Conservation (phyloP, 1,140 invertebrate species). For the Trichonephila clavipes region DNA sequence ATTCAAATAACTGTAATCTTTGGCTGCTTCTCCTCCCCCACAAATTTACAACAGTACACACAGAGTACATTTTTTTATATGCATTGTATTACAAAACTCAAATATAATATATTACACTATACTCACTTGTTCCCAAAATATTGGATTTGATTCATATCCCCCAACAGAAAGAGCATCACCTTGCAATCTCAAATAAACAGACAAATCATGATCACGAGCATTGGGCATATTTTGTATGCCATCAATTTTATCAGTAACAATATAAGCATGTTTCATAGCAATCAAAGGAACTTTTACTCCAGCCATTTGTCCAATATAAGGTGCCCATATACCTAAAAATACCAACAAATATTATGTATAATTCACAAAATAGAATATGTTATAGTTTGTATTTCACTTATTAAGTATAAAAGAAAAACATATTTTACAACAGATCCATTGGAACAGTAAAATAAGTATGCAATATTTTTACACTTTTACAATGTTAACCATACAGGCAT, state of each 20-base stretch:
- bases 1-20: background rate
- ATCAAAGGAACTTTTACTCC: constrained; percentile 88
- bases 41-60: background rate
- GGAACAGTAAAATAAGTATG: too few relatives aligned
- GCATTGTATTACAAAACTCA: too few relatives aligned
- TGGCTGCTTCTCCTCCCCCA: background rate
- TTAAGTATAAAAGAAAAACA: too few relatives aligned
- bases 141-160: constrained; percentile 93
- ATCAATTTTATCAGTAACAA: constrained; percentile 89
- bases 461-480: too few relatives aligned
- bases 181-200: constrained; percentile 91
- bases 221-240: constrained; percentile 88
- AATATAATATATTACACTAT: background rate
- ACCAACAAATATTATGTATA: background rate
- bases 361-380: background rate
- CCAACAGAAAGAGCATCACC: constrained; percentile 90
- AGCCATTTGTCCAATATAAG: constrained; percentile 86
- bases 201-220: constrained; percentile 90
- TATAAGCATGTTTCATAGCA: constrained; percentile 93
- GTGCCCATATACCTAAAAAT: constrained; percentile 88
- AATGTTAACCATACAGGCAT: too few relatives aligned
- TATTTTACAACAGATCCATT: too few relatives aligned
- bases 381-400: too few relatives aligned
- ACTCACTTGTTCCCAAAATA: constrained; percentile 87
- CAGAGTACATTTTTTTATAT: background rate